Conservation (phyloP, 2,797 vertebrate species). For the Meda fulgida region DNA sequence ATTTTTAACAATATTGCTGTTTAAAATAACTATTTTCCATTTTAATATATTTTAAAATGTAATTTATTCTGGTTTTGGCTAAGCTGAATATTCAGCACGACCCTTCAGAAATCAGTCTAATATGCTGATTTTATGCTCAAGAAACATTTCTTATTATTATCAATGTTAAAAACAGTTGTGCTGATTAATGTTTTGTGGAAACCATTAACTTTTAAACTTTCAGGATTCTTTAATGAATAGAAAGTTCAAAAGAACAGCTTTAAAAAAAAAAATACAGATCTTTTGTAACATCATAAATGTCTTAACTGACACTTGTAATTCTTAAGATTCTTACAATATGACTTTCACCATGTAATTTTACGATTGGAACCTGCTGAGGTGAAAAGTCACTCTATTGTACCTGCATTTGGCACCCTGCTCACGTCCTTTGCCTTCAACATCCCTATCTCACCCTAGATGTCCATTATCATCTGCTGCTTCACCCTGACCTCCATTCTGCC, state of each 20-base stretch:
- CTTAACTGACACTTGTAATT: not conserved
- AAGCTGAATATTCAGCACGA: not conserved
- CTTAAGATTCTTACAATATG: not conserved
- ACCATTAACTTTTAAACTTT: not conserved
- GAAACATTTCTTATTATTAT: not conserved
- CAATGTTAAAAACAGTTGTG: not conserved
- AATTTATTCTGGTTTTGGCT: not conserved
- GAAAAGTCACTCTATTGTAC: not conserved
- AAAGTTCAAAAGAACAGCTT: not conserved
- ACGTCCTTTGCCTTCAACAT: constrained; percentile 11
- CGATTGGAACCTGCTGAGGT: too few relatives aligned
- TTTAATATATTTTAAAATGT: not conserved
- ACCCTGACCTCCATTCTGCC: constrained; percentile 8
- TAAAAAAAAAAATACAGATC: too few relatives aligned
- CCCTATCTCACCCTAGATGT: not conserved
- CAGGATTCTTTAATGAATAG: not conserved
- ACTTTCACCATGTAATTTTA: too few relatives aligned
- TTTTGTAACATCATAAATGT: not conserved
- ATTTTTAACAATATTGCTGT: not conserved
- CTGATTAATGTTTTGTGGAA: not conserved
- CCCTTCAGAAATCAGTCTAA: not conserved
- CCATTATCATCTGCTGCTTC: constrained; percentile 20
- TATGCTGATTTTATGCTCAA: not conserved
- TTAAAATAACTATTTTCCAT: not conserved
- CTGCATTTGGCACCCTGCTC: not conserved